Evolutionary conservation across 2,113 vertebrate species (phyloP).

Genomic region (Smithornis capensis): DNA sequence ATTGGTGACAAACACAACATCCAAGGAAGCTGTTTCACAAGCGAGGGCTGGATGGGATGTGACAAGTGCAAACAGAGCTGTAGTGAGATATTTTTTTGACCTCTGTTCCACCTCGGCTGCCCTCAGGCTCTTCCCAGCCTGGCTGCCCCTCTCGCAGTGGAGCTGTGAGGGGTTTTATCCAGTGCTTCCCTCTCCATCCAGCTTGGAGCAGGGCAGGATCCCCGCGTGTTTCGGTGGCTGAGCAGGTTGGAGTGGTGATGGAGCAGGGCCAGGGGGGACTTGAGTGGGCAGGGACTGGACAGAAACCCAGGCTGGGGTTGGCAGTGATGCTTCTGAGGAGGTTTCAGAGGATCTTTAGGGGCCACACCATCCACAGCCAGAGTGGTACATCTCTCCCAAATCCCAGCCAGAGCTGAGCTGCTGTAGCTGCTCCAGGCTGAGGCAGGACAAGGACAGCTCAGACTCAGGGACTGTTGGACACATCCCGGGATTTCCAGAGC

Average conservation of each 20-base stretch:
- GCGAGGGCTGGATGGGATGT: neutral
- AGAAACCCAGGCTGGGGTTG: neutral
- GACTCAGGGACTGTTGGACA: neutral
- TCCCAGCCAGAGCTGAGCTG: neutral
- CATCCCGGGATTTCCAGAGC: neutral
- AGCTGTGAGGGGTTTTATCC: neutral
- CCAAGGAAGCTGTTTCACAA: neutral
- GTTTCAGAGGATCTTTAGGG: neutral
- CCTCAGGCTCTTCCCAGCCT: neutral
- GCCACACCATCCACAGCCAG: neutral
- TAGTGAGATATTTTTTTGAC: neutral
- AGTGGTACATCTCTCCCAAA: neutral
- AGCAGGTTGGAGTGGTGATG: neutral
- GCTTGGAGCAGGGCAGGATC: neutral
- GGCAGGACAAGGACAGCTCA: neutral
- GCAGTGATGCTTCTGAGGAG: neutral
- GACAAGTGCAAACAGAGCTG: neutral
- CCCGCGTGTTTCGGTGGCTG: neutral
- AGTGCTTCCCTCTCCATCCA: neutral
- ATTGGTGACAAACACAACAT: neutral
- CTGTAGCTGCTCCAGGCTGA: neutral
- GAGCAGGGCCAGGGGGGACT: neutral
- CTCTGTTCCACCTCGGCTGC: neutral
- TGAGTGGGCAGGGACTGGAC: neutral
- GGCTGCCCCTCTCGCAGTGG: neutral